phyloP scores from a whole-genome alignment of 2,113 vertebrate genomes.

The Scalopus aquaticus region DNA sequence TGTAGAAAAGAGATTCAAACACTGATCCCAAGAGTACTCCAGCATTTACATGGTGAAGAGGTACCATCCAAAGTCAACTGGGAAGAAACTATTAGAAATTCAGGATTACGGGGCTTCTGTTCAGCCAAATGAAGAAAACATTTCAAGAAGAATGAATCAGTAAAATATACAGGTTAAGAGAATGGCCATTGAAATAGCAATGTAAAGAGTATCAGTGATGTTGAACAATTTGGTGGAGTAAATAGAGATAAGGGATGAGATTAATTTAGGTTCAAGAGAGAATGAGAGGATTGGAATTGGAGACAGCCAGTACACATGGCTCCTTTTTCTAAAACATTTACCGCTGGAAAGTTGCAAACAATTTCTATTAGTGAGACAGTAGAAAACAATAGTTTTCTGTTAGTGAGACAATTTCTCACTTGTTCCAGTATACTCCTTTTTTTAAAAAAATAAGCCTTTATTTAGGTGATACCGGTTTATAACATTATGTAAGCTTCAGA shows the following conservation, averaged over 20 bases:
- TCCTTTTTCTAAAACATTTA: slow-evolving; percentile 22
- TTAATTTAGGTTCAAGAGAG: not conserved
- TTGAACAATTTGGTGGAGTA: not conserved
- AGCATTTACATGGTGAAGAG: not conserved
- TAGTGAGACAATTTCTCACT: not conserved
- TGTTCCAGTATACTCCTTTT: not conserved
- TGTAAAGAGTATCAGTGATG: not conserved
- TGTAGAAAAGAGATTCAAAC: not conserved
- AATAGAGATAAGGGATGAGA: not conserved
- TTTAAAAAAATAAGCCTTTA: too few species aligned
- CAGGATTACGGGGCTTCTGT: not conserved
- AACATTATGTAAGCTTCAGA: too few species aligned
- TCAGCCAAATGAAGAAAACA: not conserved
- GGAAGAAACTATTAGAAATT: slow-evolving; percentile 16
- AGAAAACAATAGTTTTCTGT: too few species aligned
- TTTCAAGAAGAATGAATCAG: too few species aligned
- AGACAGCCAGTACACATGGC: not conserved
- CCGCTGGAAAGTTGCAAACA: not conserved
- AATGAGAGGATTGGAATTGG: not conserved
- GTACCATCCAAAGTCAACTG: not conserved
- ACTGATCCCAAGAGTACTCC: not conserved
- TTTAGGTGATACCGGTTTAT: too few species aligned
- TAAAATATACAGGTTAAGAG: not conserved
- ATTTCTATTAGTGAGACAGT: too few species aligned
- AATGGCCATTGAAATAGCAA: not conserved